These are phyloP conservation scores for Caenorhabditis auriculariae DNA, from an alignment of 2,888 invertebrate genomes.

Conservation along the genomic window DNA sequence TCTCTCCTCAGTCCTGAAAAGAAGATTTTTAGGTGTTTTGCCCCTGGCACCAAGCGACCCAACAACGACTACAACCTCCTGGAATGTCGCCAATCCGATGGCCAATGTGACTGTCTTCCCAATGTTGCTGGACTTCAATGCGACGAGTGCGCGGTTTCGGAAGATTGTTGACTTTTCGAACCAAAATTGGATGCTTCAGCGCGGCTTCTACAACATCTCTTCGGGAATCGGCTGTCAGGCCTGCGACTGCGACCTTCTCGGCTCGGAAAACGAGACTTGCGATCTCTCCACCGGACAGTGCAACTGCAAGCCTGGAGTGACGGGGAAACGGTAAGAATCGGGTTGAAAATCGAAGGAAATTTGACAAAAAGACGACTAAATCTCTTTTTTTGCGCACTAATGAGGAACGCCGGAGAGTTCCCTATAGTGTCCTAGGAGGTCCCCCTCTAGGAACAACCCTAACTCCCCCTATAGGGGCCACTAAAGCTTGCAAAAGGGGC, in stretches of 20 bases:
- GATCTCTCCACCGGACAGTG: slow-evolving; percentile 83
- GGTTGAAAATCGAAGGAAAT: too few relatives aligned
- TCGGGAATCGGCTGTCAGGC: slow-evolving; percentile 75
- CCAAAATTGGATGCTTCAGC: too few relatives aligned
- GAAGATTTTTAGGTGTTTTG: slow-evolving; percentile 75
- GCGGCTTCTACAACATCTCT: slow-evolving; percentile 71
- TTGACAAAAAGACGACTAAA: too few relatives aligned
- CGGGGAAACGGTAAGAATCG: slow-evolving; percentile 61
- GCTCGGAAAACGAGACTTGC: slow-evolving; percentile 83
- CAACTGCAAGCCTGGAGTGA: slow-evolving; percentile 72
- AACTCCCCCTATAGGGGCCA: too few relatives aligned
- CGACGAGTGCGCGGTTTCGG: slow-evolving; percentile 61
- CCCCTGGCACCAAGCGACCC: slow-evolving; percentile 73
- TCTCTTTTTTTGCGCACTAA: too few relatives aligned
- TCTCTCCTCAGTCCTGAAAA: too few relatives aligned
- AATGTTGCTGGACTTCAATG: slow-evolving; percentile 65
- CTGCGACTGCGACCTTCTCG: slow-evolving; percentile 86
- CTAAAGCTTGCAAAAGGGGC: too few relatives aligned
- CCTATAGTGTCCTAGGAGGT: too few relatives aligned
- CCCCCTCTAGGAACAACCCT: too few relatives aligned
- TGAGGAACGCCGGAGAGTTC: too few relatives aligned
- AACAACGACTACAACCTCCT: slow-evolving; percentile 57
- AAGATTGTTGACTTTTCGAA: too few relatives aligned
- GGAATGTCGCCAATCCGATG: slow-evolving; percentile 63
- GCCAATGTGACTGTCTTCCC: slow-evolving; percentile 65